phyloP scores from a whole-genome alignment of 1,140 invertebrate species.

The Calosoma granatense region DNA sequence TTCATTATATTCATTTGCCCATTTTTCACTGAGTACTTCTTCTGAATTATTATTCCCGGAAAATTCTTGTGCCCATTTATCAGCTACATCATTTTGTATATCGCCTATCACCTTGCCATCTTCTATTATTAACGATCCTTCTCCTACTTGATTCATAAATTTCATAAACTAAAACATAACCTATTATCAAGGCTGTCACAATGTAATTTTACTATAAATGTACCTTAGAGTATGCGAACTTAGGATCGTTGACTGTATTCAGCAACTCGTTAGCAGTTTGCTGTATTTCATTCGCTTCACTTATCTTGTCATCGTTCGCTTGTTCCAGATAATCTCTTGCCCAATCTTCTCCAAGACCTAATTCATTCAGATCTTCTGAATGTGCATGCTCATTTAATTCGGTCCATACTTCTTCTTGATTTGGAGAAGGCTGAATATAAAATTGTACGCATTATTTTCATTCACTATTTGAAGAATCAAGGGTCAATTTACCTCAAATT shows the following conservation, averaged over 20 bases:
- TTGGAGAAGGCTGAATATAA: conserved; percentile 19
- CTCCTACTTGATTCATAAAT: conserved; percentile 71
- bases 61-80: conserved; percentile 47
- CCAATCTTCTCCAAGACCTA: conserved; percentile 15
- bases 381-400: conserved; percentile 20
- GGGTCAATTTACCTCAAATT: conserved; percentile 42
- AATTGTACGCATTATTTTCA: conserved; percentile 15
- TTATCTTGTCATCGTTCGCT: conserved; percentile 20
- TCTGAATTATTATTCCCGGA: conserved; percentile 18
- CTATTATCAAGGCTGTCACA: conserved; percentile 3
- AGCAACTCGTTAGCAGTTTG: conserved; percentile 47
- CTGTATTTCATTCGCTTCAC: conserved; percentile 37
- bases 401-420: conserved; percentile 24
- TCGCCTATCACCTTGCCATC: conserved; percentile 28
- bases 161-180: conserved; percentile 57
- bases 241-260: conserved; percentile 49
- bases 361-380: conserved; percentile 10
- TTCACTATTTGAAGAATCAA: too few species aligned
- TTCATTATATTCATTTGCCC: conserved; percentile 24
- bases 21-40: neutral
- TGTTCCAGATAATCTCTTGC: conserved; percentile 11
- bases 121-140: conserved; percentile 45
- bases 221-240: conserved; percentile 59
- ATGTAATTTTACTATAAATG: conserved; percentile 13
- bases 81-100: conserved; percentile 33